A percentile compares a stretch with the other conserved stretches of the same genome.
phyloP scores from a whole-genome alignment of 2,797 vertebrate species.

The Nyctalus aviator region DNA sequence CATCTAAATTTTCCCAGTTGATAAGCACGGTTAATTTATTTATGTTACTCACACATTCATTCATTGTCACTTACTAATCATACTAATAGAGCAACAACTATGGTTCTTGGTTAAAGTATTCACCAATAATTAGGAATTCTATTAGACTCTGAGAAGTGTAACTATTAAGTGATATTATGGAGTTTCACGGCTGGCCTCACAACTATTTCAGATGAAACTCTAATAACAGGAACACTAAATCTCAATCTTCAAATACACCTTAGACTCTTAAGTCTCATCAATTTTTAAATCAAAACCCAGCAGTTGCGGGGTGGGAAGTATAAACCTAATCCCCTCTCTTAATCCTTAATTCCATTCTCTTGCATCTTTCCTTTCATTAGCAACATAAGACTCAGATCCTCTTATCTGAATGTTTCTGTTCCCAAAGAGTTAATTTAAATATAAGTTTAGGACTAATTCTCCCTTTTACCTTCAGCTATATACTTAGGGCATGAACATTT shows the following conservation, averaged over 20 bases:
- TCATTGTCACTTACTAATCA: constrained; percentile 57
- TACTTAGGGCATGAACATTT: background rate
- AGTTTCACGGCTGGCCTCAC: background rate
- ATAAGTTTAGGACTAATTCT: constrained; percentile 5
- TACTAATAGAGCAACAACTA: background rate
- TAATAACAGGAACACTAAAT: constrained; percentile 47
- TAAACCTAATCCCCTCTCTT: background rate
- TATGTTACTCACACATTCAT: background rate
- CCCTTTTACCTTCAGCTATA: background rate
- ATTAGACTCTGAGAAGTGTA: background rate
- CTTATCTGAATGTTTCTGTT: constrained; percentile 7
- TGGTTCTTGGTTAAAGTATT: background rate
- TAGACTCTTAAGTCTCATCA: constrained; percentile 12
- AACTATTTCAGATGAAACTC: background rate
- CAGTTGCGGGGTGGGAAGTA: background rate
- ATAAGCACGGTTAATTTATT: constrained; percentile 1
- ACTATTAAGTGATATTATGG: background rate
- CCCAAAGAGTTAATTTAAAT: constrained; percentile 1
- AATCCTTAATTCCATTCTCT: background rate
- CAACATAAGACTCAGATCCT: constrained; percentile 11
- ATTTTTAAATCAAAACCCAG: constrained; percentile 54
- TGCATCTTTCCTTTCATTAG: background rate
- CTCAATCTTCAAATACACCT: constrained; percentile 50
- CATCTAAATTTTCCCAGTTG: constrained; percentile 45
- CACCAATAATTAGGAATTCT: background rate